Evolutionary conservation across 2,797 vertebrate species (phyloP).

Genomic region (Hoplostethus mediterraneus): DNA sequence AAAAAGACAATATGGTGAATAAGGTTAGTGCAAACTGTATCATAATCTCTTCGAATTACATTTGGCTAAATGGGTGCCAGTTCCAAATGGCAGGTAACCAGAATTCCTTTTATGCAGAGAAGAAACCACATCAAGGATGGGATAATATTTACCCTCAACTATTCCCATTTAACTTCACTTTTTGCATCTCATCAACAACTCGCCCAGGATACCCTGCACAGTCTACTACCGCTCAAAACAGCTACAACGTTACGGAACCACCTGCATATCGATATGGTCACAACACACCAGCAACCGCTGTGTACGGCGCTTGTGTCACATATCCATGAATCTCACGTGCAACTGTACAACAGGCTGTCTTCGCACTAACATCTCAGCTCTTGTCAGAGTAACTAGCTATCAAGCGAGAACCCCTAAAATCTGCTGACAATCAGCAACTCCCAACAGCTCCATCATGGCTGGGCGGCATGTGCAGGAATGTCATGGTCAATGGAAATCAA

Average conservation of each 20-base stretch:
- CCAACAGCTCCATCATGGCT: constrained; percentile 76
- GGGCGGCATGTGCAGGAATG: constrained; percentile 84
- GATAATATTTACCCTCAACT: neutral
- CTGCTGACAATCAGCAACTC: constrained; percentile 82
- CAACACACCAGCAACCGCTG: constrained; percentile 13
- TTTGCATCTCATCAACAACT: neutral
- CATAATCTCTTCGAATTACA: constrained; percentile 4
- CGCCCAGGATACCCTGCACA: constrained; percentile 24
- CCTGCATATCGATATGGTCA: constrained; percentile 3
- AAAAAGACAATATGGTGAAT: neutral
- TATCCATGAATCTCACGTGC: constrained; percentile 19
- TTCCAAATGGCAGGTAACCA: constrained; percentile 10
- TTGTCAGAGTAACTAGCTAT: constrained; percentile 49
- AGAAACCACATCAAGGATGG: constrained; percentile 16
- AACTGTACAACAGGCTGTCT: constrained; percentile 35
- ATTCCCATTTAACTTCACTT: constrained; percentile 10
- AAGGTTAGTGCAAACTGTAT: constrained; percentile 6
- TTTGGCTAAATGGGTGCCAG: neutral
- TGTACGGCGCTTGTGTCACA: constrained; percentile 16
- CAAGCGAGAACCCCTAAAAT: constrained; percentile 67
- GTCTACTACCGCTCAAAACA: constrained; percentile 26
- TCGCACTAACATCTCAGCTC: constrained; percentile 52
- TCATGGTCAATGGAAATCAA: constrained; percentile 87
- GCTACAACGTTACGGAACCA: constrained; percentile 41
- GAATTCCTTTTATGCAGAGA: constrained; percentile 7